Conservation (phyloP, 2,888 invertebrate species). For the Listrodromus nycthemerus region DNA sequence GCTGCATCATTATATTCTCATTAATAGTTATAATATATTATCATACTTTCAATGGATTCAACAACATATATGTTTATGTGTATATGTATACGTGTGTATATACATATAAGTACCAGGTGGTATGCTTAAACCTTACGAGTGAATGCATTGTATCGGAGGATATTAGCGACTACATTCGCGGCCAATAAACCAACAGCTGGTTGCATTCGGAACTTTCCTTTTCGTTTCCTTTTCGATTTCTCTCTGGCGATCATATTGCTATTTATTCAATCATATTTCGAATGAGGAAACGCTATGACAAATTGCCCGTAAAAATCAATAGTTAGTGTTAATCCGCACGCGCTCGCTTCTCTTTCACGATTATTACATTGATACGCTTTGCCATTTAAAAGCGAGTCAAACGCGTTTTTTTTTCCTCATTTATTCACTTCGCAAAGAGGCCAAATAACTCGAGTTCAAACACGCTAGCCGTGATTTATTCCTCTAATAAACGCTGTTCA, state of each 20-base stretch:
- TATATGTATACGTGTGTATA: constrained; percentile 77
- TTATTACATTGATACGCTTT: constrained; percentile 55
- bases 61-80: constrained; percentile 83
- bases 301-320: constrained; percentile 65
- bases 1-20: constrained; percentile 74
- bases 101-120: constrained; percentile 82
- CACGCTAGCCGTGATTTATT: constrained; percentile 64
- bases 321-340: constrained; percentile 24
- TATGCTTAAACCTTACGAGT: constrained; percentile 78
- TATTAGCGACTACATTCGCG: constrained; percentile 74
- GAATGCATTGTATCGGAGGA: constrained; percentile 80
- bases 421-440: constrained; percentile 52
- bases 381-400: constrained; percentile 52
- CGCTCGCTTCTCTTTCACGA: constrained; percentile 50
- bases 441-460: constrained; percentile 51
- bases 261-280: constrained; percentile 61
- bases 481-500: constrained; percentile 59
- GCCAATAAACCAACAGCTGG: constrained; percentile 66
- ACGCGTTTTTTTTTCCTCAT: constrained; percentile 39
- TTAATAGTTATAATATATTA: constrained; percentile 78
- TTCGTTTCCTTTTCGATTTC: constrained; percentile 12
- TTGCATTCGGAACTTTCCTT: constrained; percentile 37
- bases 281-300: constrained; percentile 63
- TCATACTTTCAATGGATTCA: constrained; percentile 84
- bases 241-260: constrained; percentile 63